phyloP scores from a whole-genome alignment of 2,797 vertebrate species.

The Pelobates cultripes region DNA sequence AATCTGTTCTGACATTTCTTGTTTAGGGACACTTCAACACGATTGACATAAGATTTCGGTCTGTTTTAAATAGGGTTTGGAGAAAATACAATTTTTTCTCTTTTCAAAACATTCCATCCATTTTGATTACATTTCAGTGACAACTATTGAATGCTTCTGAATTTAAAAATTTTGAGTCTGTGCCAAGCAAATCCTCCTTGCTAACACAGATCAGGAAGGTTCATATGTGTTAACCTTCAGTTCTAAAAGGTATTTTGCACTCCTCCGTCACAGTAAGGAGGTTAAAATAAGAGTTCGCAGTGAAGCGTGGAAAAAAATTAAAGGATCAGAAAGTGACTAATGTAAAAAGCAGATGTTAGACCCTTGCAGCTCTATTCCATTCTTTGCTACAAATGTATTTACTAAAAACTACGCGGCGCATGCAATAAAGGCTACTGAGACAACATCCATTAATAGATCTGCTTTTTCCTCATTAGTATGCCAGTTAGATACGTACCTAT shows the following conservation, averaged over 20 bases:
- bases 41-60: not conserved
- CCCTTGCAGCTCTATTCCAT: no score
- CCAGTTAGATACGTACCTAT: no score
- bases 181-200: slow-evolving; percentile 14
- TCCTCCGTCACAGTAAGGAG: not conserved
- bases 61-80: not conserved
- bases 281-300: slow-evolving; percentile 9
- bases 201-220: not conserved
- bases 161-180: not conserved
- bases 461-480: no score
- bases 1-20: not conserved
- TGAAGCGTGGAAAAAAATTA: not conserved
- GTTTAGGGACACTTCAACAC: not conserved
- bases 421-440: no score
- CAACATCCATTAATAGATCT: no score
- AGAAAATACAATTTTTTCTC: not conserved
- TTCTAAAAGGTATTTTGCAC: slow-evolving; percentile 10
- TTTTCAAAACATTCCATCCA: slow-evolving; percentile 1
- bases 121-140: slow-evolving; percentile 18
- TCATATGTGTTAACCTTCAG: slow-evolving; percentile 21
- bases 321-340: slow-evolving; percentile 2
- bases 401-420: no score
- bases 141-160: not conserved
- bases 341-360: slow-evolving; percentile 40
- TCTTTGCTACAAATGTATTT: no score